Base-by-base conservation (phyloP, 2,797 vertebrate genomes). In the Antrozous pallidus region DNA sequence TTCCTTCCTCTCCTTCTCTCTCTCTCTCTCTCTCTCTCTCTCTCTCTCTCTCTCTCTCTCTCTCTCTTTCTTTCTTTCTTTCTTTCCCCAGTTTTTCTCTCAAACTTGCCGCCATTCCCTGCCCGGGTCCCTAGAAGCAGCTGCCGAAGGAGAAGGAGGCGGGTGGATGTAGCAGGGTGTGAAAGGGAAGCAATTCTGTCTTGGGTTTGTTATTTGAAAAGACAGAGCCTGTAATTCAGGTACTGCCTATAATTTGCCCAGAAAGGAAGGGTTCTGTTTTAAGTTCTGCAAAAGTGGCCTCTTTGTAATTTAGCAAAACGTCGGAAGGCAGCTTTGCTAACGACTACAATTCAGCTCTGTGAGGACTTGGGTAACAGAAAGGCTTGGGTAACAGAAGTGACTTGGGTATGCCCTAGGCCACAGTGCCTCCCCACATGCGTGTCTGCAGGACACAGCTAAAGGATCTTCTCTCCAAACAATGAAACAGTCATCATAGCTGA, bases 161-260 rank as follows among this genome's bases (percentile, higher is more conserved):
- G 47, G 69, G 4, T 31, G 24, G 24, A 5, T 33, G 16, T 45
- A 92, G 58, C 0, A 0, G 70, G 65, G 73, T 85, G 69, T 74
- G 86, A 92, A 84, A 78, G 33, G 73, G 83, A 38, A 84, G 69
- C 28, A 51, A 45, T 73, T 86, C 89, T 81, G 67, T 77, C 54
- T 88, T 6, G 20, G 94, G 87, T 87, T 90, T 45, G 33, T 94
- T 80, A 70, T 94, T 93, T 95, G 84, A 93, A 85, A 69, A 86
- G 36, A 71, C 33, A 86, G 40, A 95, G 58, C 69, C 90, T 96
- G 5, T 84, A 93, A 83, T 97, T 96, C 94, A 94, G 88, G 93
- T 88, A 74, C 33, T 61, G 80, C 49, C 85, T 94, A 2, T 88
- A 81, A 90, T 91, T 93, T 95, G 84, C 69, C 69, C 77, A 90